A percentile compares a stretch with the other conserved stretches of the same genome.
phyloP scores from a whole-genome alignment of 2,113 vertebrate genomes.

The Nannobrachium achirus region DNA sequence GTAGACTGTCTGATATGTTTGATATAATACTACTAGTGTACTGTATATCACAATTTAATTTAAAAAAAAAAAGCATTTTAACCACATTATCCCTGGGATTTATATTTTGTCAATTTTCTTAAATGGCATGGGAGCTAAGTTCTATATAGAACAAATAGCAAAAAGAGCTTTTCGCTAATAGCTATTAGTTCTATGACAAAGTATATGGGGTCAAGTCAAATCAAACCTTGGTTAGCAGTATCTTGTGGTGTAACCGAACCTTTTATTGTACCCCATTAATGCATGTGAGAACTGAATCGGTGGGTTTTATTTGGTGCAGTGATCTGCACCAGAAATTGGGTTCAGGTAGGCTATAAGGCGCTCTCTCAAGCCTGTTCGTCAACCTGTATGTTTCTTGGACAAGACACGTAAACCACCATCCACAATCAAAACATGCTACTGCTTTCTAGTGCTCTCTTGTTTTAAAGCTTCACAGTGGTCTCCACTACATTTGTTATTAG shows the following conservation, averaged over 20 bases:
- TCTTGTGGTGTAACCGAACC: neutral
- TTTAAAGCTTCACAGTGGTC: constrained; percentile 72
- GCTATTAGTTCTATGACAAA: no score
- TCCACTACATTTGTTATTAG: constrained; percentile 33
- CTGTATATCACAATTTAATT: no score
- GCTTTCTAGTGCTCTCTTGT: constrained; percentile 62
- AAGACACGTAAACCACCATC: constrained; percentile 57
- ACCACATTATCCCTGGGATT: no score
- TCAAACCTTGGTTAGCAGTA: neutral
- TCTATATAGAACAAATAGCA: no score
- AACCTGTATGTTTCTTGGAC: constrained; percentile 73
- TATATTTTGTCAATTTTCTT: no score
- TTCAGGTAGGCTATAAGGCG: constrained; percentile 15
- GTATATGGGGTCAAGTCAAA: no score
- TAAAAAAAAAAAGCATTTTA: no score
- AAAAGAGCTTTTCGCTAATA: no score
- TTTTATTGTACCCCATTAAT: constrained; percentile 38
- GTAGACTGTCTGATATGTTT: no score
- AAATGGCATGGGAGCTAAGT: no score
- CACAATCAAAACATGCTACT: constrained; percentile 71
- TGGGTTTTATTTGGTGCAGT: constrained; percentile 31
- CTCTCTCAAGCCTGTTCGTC: constrained; percentile 59
- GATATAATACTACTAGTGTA: no score
- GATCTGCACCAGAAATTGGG: constrained; percentile 18
- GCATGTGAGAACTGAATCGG: constrained; percentile 42